Evolutionary conservation across 2,888 invertebrate genomes (phyloP), one percentile per base, ranked within the genome.

Genomic region (Caenorhabditis auriculariae): DNA sequence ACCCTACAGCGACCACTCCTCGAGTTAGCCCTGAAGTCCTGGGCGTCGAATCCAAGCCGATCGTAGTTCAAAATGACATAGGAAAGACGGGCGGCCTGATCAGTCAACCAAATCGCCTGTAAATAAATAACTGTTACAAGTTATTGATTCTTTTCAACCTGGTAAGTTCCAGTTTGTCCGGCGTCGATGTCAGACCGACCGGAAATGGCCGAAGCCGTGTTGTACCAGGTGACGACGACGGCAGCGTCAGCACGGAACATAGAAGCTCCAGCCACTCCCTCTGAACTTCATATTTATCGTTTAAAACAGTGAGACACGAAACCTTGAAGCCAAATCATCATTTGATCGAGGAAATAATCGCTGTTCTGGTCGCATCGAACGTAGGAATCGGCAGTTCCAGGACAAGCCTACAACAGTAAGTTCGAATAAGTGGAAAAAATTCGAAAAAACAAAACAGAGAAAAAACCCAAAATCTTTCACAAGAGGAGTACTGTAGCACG

Each of bases 1-100:
- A 70, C 70, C 47, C 59, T 42, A 51, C 81, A 81, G 35, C 80
- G 60, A 59, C 80, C 82, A 21, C 62, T 66, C 32, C 77, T 45
- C 12, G 75, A 76, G 58, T 81, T 79, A 48, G 70, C 71, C 23
- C 75, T 60, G 60, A 81, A 73, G 54, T 81, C 81, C 54, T 75
- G 72, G 5, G 91, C 90, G 57, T 92, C 92, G 92, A 94, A 95
- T 76, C 88, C 89, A 60, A 96, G 87, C 68, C 90, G 88, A 50
- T 89, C 87, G 82, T 96, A 98, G 85, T 96, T 96, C 83, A 91
- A 92, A 52, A 98, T 91, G 0, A 89, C 91, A 82, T 94, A 98
- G 0, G 94, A 92, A 79, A 90, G 89, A 3, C 91, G 90, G 85
- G 92, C 93, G 82, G 94, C 92, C 0, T 93, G 92, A 0, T 90